Evolutionary conservation across 2,797 vertebrate genomes (phyloP).

Genomic region (Sylvia borin): DNA sequence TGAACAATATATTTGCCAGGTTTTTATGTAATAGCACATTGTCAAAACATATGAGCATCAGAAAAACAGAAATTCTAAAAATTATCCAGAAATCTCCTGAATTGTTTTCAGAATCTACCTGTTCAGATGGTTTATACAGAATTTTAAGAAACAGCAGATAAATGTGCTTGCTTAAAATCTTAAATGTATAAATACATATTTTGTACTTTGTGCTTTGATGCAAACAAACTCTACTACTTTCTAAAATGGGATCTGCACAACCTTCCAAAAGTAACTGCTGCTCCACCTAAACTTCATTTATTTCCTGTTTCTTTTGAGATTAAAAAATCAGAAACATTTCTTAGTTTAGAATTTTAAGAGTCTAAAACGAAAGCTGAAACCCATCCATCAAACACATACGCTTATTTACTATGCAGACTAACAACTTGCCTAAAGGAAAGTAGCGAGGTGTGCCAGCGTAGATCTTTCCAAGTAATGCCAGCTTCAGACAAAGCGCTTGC

Average conservation of each 20-base stretch:
- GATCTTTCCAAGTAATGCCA: slow-evolving; percentile 91
- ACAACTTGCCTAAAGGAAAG: slow-evolving; percentile 89
- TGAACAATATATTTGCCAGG: not conserved
- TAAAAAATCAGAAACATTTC: not conserved
- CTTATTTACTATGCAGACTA: not conserved
- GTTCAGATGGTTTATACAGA: not conserved
- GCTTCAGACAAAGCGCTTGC: slow-evolving; percentile 91
- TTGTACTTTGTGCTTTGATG: not conserved
- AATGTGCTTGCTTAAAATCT: not conserved
- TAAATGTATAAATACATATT: not conserved
- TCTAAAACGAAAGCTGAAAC: not conserved
- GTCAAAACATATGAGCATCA: not conserved
- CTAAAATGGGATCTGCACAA: not conserved
- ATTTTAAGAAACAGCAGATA: not conserved
- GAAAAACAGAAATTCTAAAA: not conserved
- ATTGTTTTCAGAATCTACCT: not conserved
- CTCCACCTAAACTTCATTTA: not conserved
- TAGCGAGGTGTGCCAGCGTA: slow-evolving; percentile 94
- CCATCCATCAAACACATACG: not conserved
- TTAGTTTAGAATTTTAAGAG: not conserved
- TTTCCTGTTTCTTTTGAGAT: not conserved
- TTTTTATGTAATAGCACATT: not conserved
- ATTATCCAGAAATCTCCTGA: not conserved
- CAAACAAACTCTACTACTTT: not conserved
- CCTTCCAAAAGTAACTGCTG: not conserved